Percentiles rank a stretch among this genome's conserved stretches.
Conservation (phyloP, 2,888 invertebrate species). For the Pinctada fucata region DNA sequence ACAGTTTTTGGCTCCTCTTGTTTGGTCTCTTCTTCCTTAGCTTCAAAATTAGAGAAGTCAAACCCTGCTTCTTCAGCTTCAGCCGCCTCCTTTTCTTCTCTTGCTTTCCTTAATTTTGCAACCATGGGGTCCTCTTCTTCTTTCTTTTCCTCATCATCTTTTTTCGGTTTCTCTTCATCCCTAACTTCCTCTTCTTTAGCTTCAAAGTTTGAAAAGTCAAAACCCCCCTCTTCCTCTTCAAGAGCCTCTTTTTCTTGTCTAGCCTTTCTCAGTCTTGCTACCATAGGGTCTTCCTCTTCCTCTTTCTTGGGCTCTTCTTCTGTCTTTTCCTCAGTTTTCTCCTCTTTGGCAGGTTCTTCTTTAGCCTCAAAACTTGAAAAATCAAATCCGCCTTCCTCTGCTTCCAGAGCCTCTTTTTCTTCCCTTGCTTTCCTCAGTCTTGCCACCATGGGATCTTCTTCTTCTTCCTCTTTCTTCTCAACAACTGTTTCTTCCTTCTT, state of each 20-base stretch:
- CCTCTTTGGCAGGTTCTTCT: conserved; percentile 8
- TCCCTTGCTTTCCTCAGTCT: conserved; percentile 10
- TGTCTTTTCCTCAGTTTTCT: conserved; percentile 5
- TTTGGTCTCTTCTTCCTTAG: conserved; percentile 6
- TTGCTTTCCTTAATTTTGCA: conserved; percentile 40
- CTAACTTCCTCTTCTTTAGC: conserved; percentile 2
- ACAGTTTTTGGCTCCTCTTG: conserved; percentile 12
- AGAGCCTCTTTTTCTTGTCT: neutral
- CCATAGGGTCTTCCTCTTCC: conserved; percentile 11
- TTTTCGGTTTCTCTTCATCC: neutral
- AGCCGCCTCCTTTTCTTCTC: conserved; percentile 21
- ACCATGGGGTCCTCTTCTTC: conserved; percentile 13
- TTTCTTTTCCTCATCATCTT: neutral
- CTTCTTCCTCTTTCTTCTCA: conserved; percentile 19
- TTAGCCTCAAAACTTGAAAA: neutral
- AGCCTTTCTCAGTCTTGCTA: conserved; percentile 6
- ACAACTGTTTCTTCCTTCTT: conserved; percentile 14
- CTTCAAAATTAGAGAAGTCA: neutral
- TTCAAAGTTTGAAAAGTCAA: conserved; percentile 5
- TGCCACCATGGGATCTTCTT: conserved; percentile 11
- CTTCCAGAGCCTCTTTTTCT: conserved; percentile 13
- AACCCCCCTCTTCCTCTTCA: conserved; percentile 17
- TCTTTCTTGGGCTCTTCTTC: conserved; percentile 18
- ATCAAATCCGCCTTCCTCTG: conserved; percentile 14
- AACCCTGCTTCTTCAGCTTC: conserved; percentile 9